Evolutionary conservation across 2,113 vertebrate species (phyloP).

Genomic region (Genyomyrus donnyi): DNA sequence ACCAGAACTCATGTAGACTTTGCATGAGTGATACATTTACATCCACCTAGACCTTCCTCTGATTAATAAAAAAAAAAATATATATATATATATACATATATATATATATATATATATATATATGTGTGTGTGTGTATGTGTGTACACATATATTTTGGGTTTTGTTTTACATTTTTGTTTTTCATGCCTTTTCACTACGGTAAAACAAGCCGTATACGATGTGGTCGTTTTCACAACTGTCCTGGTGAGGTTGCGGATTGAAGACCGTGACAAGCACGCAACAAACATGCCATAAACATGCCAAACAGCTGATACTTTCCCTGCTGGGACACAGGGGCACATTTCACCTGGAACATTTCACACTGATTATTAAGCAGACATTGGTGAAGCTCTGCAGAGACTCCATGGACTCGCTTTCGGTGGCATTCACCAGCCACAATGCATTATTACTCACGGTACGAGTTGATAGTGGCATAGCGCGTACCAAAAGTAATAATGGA

Average conservation of each 20-base stretch:
- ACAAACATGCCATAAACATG: background rate
- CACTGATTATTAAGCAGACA: background rate
- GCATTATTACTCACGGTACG: conserved; percentile 99
- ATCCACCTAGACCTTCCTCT: background rate
- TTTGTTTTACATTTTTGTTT: background rate
- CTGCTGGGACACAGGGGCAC: background rate
- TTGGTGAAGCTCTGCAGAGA: background rate
- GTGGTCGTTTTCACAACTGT: background rate
- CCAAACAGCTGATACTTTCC: background rate
- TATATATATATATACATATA: too few relatives aligned
- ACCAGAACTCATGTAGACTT: background rate
- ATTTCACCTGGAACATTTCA: background rate
- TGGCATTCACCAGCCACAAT: conserved; percentile 69
- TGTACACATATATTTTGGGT: background rate
- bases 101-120: too few relatives aligned
- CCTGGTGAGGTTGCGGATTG: background rate
- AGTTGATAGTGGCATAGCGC: conserved; percentile 99
- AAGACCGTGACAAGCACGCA: background rate
- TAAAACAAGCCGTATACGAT: background rate
- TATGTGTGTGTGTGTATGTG: too few relatives aligned
- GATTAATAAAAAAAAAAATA: background rate
- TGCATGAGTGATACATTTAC: background rate
- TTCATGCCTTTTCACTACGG: background rate
- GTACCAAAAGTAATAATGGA: conserved; percentile 99
- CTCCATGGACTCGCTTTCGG: background rate